Conservation (phyloP, 37 sponge, comb jelly and placozoan genomes). For the Beroe forskalii region DNA sequence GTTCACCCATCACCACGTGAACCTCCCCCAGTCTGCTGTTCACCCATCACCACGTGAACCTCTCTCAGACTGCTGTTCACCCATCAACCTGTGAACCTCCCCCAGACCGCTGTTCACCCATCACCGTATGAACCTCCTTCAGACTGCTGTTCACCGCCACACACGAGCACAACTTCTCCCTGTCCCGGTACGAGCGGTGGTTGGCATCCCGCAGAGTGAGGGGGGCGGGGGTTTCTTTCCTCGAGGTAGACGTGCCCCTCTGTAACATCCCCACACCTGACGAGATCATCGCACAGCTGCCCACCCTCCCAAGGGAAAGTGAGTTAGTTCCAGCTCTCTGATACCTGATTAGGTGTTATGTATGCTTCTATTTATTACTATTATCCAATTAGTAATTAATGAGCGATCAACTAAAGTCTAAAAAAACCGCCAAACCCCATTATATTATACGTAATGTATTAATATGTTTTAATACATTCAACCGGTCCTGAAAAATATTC, state of each 20-base stretch:
- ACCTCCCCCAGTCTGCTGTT: too few species aligned
- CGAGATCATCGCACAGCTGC: constrained; percentile 33
- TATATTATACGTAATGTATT: too few species aligned
- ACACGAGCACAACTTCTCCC: constrained; percentile 53
- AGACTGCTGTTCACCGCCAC: constrained; percentile 17
- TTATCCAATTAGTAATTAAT: too few species aligned
- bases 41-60: too few species aligned
- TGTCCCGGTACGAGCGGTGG: background rate
- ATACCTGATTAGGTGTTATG: background rate
- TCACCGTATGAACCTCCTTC: background rate
- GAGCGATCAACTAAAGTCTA: too few species aligned
- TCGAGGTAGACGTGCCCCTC: constrained; percentile 32
- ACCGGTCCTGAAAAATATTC: too few species aligned
- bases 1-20: too few species aligned
- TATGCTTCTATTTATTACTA: background rate
- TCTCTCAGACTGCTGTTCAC: too few species aligned
- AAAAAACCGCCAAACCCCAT: too few species aligned
- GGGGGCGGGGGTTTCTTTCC: constrained; percentile 6
- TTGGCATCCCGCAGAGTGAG: background rate
- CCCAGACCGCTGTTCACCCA: too few species aligned
- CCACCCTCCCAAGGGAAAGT: constrained; percentile 8
- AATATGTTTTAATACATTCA: too few species aligned
- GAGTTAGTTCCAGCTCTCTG: background rate
- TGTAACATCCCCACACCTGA: constrained; percentile 52
- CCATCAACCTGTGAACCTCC: too few species aligned